Percentiles rank a stretch among this genome's conserved stretches.
Conservation (phyloP, 1,140 invertebrate genomes). For the Dendrolimus punctatus region DNA sequence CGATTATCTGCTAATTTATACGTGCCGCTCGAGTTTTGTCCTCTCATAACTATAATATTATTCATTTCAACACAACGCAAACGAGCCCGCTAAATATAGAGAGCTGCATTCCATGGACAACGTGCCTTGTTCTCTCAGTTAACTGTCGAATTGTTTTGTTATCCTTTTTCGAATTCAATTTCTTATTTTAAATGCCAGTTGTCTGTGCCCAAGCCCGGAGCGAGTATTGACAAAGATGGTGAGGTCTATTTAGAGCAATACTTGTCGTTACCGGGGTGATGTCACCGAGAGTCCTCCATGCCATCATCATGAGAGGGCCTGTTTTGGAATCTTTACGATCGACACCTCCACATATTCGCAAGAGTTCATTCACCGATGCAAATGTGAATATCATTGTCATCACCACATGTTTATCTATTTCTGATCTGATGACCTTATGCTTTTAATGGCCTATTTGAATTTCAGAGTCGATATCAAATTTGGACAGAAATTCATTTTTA, state of each 20-base stretch:
- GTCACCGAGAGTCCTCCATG: conserved; percentile 34
- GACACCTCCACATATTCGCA: conserved; percentile 59
- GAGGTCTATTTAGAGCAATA: conserved; percentile 38
- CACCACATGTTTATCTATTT: conserved; percentile 34
- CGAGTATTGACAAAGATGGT: not conserved
- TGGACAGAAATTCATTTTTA: too few species aligned
- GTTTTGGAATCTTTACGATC: conserved; percentile 62
- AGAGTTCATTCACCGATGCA: conserved; percentile 58
- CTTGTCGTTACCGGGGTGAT: conserved; percentile 42
- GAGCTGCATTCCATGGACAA: conserved; percentile 39
- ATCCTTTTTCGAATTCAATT: conserved; percentile 39
- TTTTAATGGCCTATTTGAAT: conserved; percentile 5
- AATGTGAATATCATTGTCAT: conserved; percentile 42
- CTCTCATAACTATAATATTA: conserved; percentile 46
- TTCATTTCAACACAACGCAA: conserved; percentile 51
- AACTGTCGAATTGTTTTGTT: conserved; percentile 45
- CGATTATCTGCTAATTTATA: conserved; percentile 64
- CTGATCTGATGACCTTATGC: conserved; percentile 26
- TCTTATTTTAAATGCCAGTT: conserved; percentile 47
- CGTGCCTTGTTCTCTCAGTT: conserved; percentile 30
- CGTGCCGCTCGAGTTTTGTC: conserved; percentile 52
- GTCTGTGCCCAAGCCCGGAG: conserved; percentile 17
- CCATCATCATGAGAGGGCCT: conserved; percentile 41
- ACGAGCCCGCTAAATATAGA: conserved; percentile 56
- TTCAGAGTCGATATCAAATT: not conserved